Evolutionary conservation across 2,888 invertebrate species (phyloP).

Genomic region (Oeneis ivallda): DNA sequence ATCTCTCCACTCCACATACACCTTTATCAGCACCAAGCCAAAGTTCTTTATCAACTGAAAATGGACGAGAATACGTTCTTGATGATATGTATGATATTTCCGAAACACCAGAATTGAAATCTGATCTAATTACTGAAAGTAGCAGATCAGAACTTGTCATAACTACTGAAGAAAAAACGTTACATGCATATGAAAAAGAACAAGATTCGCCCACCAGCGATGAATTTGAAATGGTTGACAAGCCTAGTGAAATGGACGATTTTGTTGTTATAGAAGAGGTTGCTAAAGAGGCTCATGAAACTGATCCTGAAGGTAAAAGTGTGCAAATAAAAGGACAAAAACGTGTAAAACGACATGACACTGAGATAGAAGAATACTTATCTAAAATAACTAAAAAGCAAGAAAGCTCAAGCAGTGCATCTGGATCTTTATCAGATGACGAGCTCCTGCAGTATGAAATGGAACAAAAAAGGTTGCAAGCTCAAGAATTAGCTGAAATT

Average conservation of each 20-base stretch:
- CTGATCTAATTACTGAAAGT: slow-evolving; percentile 71
- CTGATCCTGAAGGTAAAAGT: slow-evolving; percentile 91
- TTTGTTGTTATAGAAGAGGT: slow-evolving; percentile 95
- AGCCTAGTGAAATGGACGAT: slow-evolving; percentile 92
- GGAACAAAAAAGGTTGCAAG: slow-evolving; percentile 82
- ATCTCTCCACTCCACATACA: slow-evolving; percentile 81
- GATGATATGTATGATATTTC: slow-evolving; percentile 82
- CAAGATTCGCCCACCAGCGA: slow-evolving; percentile 90
- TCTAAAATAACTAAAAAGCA: slow-evolving; percentile 86
- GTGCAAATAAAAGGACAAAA: slow-evolving; percentile 83
- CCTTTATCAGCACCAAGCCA: slow-evolving; percentile 84
- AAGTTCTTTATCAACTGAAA: slow-evolving; percentile 84
- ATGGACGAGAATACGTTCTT: slow-evolving; percentile 83
- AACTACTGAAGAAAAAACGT: slow-evolving; percentile 82
- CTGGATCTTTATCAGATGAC: slow-evolving; percentile 82
- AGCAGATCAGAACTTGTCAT: slow-evolving; percentile 82
- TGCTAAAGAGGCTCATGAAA: slow-evolving; percentile 91
- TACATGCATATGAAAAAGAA: slow-evolving; percentile 78
- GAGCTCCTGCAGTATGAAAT: slow-evolving; percentile 85
- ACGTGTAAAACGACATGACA: slow-evolving; percentile 83
- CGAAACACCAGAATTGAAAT: slow-evolving; percentile 82
- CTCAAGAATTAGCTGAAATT: slow-evolving; percentile 77
- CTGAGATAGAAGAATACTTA: slow-evolving; percentile 86
- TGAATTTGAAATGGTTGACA: slow-evolving; percentile 93
- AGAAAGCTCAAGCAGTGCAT: slow-evolving; percentile 81